Percentiles rank a stretch among this genome's conserved stretches.
Conservation (phyloP, 2,113 vertebrate genomes). For the Daphoenositta chrysoptera region DNA sequence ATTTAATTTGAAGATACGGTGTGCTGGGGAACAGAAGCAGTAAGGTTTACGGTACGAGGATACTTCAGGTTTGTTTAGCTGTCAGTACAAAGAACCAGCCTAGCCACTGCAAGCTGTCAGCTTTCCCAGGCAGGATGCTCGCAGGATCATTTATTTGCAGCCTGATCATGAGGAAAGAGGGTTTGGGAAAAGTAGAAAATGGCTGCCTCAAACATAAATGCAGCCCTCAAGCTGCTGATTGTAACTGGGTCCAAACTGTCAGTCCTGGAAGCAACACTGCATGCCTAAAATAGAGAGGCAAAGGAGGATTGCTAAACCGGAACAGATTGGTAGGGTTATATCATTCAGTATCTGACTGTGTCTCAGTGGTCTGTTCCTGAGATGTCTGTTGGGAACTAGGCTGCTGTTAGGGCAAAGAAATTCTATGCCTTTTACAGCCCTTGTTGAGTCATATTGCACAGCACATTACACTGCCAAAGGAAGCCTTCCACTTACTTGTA, state of each 20-base stretch:
- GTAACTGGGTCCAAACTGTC: slow-evolving; percentile 17
- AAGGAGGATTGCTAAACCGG: background rate
- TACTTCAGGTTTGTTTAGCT: background rate
- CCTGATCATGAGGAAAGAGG: background rate
- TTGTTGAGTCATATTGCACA: background rate
- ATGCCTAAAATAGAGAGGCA: background rate
- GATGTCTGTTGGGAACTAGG: background rate
- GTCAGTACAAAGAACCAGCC: background rate
- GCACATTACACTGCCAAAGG: background rate
- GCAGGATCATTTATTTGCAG: background rate
- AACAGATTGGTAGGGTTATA: background rate
- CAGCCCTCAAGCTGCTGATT: background rate
- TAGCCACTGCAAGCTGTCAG: background rate
- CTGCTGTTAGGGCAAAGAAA: background rate
- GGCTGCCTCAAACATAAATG: background rate
- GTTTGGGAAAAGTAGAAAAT: background rate
- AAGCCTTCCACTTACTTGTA: background rate
- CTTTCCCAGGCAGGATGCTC: background rate
- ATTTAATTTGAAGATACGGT: background rate
- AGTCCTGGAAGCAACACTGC: background rate
- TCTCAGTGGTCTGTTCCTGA: background rate
- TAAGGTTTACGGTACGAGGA: background rate
- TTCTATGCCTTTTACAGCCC: background rate
- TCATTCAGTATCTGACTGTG: background rate
- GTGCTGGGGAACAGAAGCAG: background rate